Base-by-base conservation (phyloP, 2,113 vertebrate genomes). In the Prinia subflava region DNA sequence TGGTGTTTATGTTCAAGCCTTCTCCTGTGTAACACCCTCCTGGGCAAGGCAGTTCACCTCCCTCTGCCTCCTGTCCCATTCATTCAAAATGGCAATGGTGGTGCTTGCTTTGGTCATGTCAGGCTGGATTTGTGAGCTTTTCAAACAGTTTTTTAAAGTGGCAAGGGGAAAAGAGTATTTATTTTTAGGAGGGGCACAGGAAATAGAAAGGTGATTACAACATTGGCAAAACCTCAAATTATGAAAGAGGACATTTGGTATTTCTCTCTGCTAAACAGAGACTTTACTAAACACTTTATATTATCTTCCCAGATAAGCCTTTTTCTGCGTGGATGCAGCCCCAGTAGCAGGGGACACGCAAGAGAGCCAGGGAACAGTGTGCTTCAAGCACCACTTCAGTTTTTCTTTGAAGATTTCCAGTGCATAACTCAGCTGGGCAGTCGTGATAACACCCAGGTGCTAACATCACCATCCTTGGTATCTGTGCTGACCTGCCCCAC, bases 151-250 rank as follows among this genome's bases (percentile, higher is more conserved):
- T 71, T 44, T 69, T 83, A 11, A 87, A 92, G 65, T 30, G 37
- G 7, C 21, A 71, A 31, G 70, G 60, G n/a, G 15, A 91, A 93
- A 63, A 42, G 68, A 77, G 9, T 15, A 80, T 10, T 92, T 83
- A 18, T 78, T 70, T 92, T 96, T 90, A 87, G 83, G 90, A 92
- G 73, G 52, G 86, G 52, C 85, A 60, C 1, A 2, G 64, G 83
- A 92, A 75, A 70, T 74, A 90, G 81, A 91, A 84, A 92, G 52
- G 70, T 15, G 31, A 90, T 95, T 96, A 77, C 90, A 81, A 94
- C 88, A 92, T 33, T 75, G 76, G 71, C 90, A 78, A 93, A 95
- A 75, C 85, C 69, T 94, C 94, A 92, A 53, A 89, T 97, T 87
- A 87, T 4, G 86, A 94, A 94, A 94, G 74, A 82, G 74, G 65